These are phyloP conservation scores for Psophia crepitans DNA, from an alignment of 2,113 vertebrate species.

Conservation along the genomic window DNA sequence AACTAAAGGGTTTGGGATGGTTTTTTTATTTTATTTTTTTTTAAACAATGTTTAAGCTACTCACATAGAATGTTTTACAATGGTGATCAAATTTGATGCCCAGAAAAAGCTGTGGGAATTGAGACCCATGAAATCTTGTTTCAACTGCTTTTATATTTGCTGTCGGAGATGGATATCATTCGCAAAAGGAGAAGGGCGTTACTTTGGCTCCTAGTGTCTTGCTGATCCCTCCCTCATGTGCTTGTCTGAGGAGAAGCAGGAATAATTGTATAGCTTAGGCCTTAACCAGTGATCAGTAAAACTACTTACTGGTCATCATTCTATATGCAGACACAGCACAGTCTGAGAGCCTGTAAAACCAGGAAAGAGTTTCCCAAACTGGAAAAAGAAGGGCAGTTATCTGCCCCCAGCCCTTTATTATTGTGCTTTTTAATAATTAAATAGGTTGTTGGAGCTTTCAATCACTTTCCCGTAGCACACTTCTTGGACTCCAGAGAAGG, in stretches of 20 bases:
- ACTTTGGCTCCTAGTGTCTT: slow-evolving; percentile 53
- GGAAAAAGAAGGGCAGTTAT: background rate
- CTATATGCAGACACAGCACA: background rate
- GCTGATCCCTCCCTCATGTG: slow-evolving; percentile 19
- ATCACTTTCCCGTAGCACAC: background rate
- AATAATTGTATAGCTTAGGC: background rate
- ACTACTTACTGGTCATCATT: slow-evolving; percentile 12
- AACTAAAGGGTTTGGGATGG: background rate
- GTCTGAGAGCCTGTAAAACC: background rate
- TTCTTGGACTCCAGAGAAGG: background rate
- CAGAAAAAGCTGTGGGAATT: slow-evolving; percentile 75
- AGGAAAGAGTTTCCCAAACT: background rate
- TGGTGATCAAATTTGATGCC: slow-evolving; percentile 72
- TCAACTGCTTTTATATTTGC: slow-evolving; percentile 70
- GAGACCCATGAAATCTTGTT: slow-evolving; percentile 76
- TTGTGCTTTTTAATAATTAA: background rate
- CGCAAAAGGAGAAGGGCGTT: slow-evolving; percentile 54
- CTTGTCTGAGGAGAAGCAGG: background rate
- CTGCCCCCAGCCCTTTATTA: background rate
- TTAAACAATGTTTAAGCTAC: slow-evolving; percentile 15
- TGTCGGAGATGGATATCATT: slow-evolving; percentile 51
- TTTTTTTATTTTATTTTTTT: background rate
- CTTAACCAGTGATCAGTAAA: background rate
- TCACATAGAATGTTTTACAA: slow-evolving; percentile 72
- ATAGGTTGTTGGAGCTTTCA: background rate